Base-by-base conservation (phyloP, 1,140 invertebrate genomes). In the Drosophila mayri region DNA sequence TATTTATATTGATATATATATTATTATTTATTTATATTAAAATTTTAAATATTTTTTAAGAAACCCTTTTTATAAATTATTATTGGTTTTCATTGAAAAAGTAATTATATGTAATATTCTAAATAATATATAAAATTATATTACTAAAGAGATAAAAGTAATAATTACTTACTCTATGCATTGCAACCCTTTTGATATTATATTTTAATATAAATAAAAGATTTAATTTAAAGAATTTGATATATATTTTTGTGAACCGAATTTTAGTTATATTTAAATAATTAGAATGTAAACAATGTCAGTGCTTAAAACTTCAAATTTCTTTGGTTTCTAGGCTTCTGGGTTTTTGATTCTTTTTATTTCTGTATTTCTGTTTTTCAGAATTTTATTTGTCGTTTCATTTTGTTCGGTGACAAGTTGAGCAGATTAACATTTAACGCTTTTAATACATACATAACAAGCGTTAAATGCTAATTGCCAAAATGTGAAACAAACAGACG, bases 401-500 rank as follows among this genome's bases (percentile, higher is more conserved):
- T 32, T 44, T 62, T 44, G n/a, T 58, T 52, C 25, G 47, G 43
- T 70, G 76, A 76, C 72, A 78, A 80, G 38, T 75, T 85, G 25
- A 46, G 60, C 44, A 60, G 79, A 76, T 79, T 79, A 64, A 64
- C 74, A 82, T 75, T 82, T 87, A 67, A 61, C n/a, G 58, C 61
- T 76, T 79, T 79, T 72, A 70, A 86, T 65, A 40, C 22, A 22
- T 22, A 22, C 22, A 22, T 54, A 35, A 61, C 55, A 55, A 46
- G 50, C 40, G 59, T 41, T 40, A 59, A 78, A 68, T 76, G 54
- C 65, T 85, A 80, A 85, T 85, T 76, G 76, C 49, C 59, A 54
- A 67, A 67, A 79, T 68, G 76, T 57, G 47, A 60, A 64, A 63
- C 63, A 77, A 64, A 41, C 64, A 71, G 43, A 63, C 30, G 61